These are phyloP conservation scores for Peromyscus aztecus DNA, from an alignment of 2,797 vertebrate genomes.

Conservation along the genomic window DNA sequence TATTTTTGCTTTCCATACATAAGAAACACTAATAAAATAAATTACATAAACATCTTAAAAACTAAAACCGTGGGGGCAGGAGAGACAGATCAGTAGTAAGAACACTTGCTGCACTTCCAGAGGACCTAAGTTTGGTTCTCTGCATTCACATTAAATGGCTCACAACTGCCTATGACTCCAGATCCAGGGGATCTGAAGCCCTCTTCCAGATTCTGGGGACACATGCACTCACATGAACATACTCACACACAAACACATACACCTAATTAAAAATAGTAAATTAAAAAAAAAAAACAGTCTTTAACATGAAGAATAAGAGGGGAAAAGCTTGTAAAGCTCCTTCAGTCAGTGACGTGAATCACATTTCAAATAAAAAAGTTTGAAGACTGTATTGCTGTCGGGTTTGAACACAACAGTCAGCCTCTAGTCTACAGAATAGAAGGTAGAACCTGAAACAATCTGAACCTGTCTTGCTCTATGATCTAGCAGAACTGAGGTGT, in stretches of 20 bases:
- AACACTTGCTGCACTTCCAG: background rate
- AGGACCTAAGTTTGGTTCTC: background rate
- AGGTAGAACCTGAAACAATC: background rate
- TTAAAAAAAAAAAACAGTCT: background rate
- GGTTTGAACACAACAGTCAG: background rate
- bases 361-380: slow-evolving; percentile 20
- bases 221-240: background rate
- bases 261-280: background rate
- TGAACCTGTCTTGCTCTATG: background rate
- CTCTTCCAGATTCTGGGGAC: background rate
- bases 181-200: background rate
- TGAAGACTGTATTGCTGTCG: background rate
- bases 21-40: slow-evolving; percentile 17
- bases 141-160: background rate
- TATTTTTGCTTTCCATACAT: background rate
- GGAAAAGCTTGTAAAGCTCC: background rate
- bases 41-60: slow-evolving; percentile 23
- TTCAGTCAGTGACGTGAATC: background rate
- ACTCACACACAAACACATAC: background rate
- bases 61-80: background rate
- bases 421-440: background rate
- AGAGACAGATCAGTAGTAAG: background rate
- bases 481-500: background rate
- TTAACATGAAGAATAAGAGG: slow-evolving; percentile 1
- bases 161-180: background rate